Percentiles rank a stretch among this genome's conserved stretches.
phyloP scores from a whole-genome alignment of 2,888 invertebrate genomes.

The Seladonia tumulorum region DNA sequence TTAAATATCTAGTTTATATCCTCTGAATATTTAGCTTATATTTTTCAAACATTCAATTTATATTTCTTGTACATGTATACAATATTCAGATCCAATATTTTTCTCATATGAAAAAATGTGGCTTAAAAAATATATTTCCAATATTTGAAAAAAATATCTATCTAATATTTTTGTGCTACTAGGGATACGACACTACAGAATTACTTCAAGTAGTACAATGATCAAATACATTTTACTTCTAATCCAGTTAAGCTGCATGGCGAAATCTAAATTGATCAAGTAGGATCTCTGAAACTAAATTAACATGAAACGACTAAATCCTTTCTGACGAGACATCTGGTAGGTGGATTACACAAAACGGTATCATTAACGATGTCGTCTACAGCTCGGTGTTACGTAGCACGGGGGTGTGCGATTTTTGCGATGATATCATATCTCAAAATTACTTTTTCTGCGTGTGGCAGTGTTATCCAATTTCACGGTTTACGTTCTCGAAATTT shows the following conservation, averaged over 20 bases:
- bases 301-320: background rate
- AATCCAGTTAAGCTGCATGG: background rate
- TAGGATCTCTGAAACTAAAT: slow-evolving; percentile 14
- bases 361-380: slow-evolving; percentile 54
- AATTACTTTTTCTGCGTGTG: slow-evolving; percentile 39
- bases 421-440: slow-evolving; percentile 62
- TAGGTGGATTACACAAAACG: slow-evolving; percentile 43
- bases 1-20: no score
- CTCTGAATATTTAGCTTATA: no score
- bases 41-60: no score
- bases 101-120: no score
- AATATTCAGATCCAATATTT: no score
- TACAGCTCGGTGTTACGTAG: slow-evolving; percentile 14
- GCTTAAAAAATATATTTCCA: no score
- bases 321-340: slow-evolving; percentile 33
- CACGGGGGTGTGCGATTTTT: slow-evolving; percentile 39
- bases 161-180: no score
- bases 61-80: no score
- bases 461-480: background rate
- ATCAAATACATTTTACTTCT: background rate
- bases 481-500: slow-evolving; percentile 16
- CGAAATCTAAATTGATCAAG: background rate
- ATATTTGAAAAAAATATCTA: no score
- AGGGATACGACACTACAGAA: no score
- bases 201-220: background rate